Conservation (phyloP, 2,797 vertebrate species). For the Muraenolepis orangiensis region DNA sequence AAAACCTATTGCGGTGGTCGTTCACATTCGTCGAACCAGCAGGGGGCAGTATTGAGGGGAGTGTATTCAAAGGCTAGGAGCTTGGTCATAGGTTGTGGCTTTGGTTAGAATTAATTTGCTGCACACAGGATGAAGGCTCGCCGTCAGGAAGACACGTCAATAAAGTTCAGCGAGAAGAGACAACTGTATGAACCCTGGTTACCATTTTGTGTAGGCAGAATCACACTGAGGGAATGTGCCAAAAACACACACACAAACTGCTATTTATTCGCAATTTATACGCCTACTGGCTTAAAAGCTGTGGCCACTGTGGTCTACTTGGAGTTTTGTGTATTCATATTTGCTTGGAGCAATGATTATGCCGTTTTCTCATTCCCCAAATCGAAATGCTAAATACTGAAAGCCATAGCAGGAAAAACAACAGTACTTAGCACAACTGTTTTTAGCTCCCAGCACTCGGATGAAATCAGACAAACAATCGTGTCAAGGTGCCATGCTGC, state of each 20-base stretch:
- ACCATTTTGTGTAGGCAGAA: not conserved
- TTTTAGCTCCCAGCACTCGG: not conserved
- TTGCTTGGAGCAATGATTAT: not conserved
- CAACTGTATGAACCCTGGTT: not conserved
- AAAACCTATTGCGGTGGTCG: not conserved
- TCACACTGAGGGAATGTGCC: not conserved
- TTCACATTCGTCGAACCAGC: not conserved
- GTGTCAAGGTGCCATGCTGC: not conserved
- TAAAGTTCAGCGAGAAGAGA: not conserved
- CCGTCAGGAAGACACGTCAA: not conserved
- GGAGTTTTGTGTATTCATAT: not conserved
- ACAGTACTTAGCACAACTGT: not conserved
- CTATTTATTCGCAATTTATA: not conserved
- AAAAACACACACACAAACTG: not conserved
- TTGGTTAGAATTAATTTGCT: not conserved
- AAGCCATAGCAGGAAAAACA: slow-evolving; percentile 1
- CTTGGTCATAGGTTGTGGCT: not conserved
- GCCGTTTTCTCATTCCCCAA: not conserved
- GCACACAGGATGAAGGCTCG: not conserved
- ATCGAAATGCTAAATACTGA: not conserved
- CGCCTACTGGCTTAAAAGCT: not conserved
- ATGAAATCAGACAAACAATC: not conserved
- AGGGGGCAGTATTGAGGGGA: not conserved
- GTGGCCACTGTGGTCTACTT: not conserved
- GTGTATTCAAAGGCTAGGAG: not conserved